Evolutionary conservation across 1,140 invertebrate genomes (phyloP).

Genomic region (Archegozetes longisetosus): DNA sequence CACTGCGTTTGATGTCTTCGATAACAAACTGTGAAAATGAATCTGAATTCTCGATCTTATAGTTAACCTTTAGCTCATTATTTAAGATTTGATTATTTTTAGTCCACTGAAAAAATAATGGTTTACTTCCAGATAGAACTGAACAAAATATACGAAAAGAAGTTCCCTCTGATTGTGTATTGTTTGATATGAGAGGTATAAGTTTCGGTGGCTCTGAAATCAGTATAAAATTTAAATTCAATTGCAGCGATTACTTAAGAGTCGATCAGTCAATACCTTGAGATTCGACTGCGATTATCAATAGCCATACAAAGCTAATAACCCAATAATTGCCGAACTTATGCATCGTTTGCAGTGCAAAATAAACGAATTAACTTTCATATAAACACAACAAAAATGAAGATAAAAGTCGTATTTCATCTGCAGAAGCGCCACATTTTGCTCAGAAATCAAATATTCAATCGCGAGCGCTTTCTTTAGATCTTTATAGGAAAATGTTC

Average conservation of each 20-base stretch:
- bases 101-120: slow-evolving; percentile 11
- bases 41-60: slow-evolving; percentile 7
- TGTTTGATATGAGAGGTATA: not conserved
- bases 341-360: too few relatives aligned
- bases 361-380: too few relatives aligned
- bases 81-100: slow-evolving; percentile 3
- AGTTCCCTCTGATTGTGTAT: not conserved
- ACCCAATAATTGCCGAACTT: not conserved
- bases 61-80: not conserved
- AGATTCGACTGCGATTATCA: too few relatives aligned
- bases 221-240: too few relatives aligned
- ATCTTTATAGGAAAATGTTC: not conserved
- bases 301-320: not conserved
- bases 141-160: slow-evolving; percentile 9
- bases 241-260: too few relatives aligned
- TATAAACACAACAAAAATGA: too few relatives aligned
- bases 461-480: too few relatives aligned
- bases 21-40: slow-evolving; percentile 26
- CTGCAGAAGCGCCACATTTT: too few relatives aligned
- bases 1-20: slow-evolving; percentile 29
- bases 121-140: not conserved
- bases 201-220: slow-evolving; percentile 6
- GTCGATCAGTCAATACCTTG: not conserved
- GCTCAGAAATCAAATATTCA: too few relatives aligned
- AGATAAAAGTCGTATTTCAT: not conserved